A percentile compares a stretch with the other conserved stretches of the same genome.
phyloP scores from a whole-genome alignment of 1,140 invertebrate genomes.

The Samia ricini region DNA sequence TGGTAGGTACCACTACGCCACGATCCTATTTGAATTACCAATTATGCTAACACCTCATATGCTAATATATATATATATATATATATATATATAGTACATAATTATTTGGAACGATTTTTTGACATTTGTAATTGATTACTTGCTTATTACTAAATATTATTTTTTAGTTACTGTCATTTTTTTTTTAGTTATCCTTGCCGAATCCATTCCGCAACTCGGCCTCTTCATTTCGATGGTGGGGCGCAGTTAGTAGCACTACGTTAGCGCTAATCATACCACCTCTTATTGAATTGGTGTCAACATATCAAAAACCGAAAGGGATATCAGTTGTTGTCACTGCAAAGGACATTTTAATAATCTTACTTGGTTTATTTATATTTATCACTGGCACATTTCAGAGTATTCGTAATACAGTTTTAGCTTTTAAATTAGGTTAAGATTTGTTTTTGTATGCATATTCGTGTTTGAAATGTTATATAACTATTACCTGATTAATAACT shows the following conservation, averaged over 20 bases:
- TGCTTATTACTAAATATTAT: not conserved
- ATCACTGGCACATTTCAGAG: conserved; percentile 86
- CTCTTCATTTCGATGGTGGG: conserved; percentile 94
- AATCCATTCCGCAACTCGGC: conserved; percentile 89
- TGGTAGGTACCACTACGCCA: no score
- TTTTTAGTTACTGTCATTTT: conserved; percentile 7
- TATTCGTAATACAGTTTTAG: conserved; percentile 80
- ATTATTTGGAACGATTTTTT: not conserved
- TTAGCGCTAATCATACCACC: conserved; percentile 94
- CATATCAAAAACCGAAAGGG: conserved; percentile 69
- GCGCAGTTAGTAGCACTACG: conserved; percentile 91
- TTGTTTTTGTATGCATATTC: no score
- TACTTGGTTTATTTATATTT: conserved; percentile 84
- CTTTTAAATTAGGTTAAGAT: conserved; percentile 40
- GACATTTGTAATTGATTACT: not conserved
- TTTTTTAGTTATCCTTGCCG: conserved; percentile 87
- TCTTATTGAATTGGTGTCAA: conserved; percentile 86
- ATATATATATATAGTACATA: no score
- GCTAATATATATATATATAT: no score
- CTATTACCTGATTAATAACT: no score
- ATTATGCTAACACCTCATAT: no score
- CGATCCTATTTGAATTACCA: no score
- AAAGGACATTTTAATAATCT: conserved; percentile 83
- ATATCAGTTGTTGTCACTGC: conserved; percentile 61
- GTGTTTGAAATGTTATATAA: no score